A percentile compares a stretch with the other conserved stretches of the same genome.
phyloP scores from a whole-genome alignment of 1,140 invertebrate species.

The Cydia amplana region DNA sequence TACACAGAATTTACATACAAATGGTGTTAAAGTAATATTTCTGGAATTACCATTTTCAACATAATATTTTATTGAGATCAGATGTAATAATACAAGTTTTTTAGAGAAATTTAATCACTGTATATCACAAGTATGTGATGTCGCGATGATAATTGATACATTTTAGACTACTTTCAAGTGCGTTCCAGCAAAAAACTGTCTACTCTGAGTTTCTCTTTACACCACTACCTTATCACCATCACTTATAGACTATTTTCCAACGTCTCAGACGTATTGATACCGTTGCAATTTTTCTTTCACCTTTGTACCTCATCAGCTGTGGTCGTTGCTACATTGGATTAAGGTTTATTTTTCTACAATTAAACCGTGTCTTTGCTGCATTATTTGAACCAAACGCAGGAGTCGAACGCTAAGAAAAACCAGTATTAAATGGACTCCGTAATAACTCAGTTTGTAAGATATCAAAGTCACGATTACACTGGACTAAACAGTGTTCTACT shows the following conservation, averaged over 20 bases:
- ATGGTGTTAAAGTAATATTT: neutral
- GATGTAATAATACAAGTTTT: neutral
- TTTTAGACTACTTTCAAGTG: constrained; percentile 7
- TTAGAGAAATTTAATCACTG: neutral
- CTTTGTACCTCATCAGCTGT: neutral
- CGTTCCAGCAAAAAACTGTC: neutral
- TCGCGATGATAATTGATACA: constrained; percentile 1
- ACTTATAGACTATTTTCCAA: neutral
- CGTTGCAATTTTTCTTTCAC: neutral
- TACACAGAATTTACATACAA: neutral
- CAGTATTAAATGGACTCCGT: neutral
- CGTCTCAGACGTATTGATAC: neutral
- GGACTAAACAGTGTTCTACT: neutral
- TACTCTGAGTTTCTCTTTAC: neutral
- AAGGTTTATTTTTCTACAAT: neutral
- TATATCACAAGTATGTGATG: constrained; percentile 1
- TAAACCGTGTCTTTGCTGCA: neutral
- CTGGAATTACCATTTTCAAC: neutral
- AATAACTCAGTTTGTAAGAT: neutral
- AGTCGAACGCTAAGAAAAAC: neutral
- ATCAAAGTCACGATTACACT: neutral
- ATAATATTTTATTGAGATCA: no score
- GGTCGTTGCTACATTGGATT: neutral
- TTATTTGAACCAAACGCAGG: neutral
- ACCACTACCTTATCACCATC: neutral